Base-by-base conservation (phyloP, 2,113 vertebrate genomes). In the Petaurus breviceps region DNA sequence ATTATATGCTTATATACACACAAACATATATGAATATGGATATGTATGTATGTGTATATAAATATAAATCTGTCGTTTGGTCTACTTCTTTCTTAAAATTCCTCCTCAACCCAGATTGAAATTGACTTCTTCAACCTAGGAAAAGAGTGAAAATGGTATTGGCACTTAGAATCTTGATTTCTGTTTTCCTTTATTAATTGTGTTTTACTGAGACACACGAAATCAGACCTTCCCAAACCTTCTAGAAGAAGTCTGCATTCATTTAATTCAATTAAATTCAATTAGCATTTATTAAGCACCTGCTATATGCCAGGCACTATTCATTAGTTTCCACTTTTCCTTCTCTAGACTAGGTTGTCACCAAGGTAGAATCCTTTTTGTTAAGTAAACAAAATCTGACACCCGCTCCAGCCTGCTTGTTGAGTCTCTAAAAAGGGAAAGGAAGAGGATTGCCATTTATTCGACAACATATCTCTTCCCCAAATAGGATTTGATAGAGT, bases 1-100 rank as follows among this genome's bases (percentile, higher is more conserved):
- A 43, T 47, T 37, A 25, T 47, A 12, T 90, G 43, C 12, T 31
- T 26, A 55, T 55, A 55, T 95, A 68, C 28, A 37, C 10, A 55
- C 54, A 54, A 23, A 68, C 28, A 61, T 61, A 0, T 68, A 37
- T 68, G 31, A 37, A 37, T 68, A 68, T 68, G 31, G 28, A 31
- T 37, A 68, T 68, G 25, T 57, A 14, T 68, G 68, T 84, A 22
- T 84, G 37, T 68, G 37, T 84, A 22, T 84, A 84, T 43, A 84
- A 7, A 92, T 37, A 2, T 95, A 53, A 89, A 94, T 94, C 53
- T 90, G 90, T 8, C 54, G 46, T 94, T 89, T 26, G 11, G 9
- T 68, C 52, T 91, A 37, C n/a, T 94, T 95, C 95, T 90, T 92
- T 92, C 90, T 96, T 94, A 50, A 94, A 94, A 94, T 92, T 96